phyloP scores from a whole-genome alignment of 1,140 invertebrate genomes.

The Drosophila trapezifrons region DNA sequence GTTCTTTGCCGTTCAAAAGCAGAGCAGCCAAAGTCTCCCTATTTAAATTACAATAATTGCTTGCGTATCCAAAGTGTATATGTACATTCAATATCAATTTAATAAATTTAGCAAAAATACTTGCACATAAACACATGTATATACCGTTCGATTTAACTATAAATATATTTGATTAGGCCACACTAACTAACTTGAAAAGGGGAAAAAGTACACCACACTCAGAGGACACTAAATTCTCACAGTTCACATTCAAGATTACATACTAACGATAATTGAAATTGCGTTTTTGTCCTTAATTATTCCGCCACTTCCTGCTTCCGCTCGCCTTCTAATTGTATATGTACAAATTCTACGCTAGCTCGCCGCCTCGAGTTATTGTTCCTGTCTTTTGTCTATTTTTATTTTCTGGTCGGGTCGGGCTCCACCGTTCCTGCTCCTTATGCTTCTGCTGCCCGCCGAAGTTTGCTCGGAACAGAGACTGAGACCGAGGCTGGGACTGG shows the following conservation, averaged over 20 bases:
- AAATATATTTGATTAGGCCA: slow-evolving; percentile 59
- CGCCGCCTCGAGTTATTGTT: slow-evolving; percentile 40
- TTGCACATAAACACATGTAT: slow-evolving; percentile 39
- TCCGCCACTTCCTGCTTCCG: slow-evolving; percentile 19
- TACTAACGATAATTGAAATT: slow-evolving; percentile 52
- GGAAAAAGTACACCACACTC: slow-evolving; percentile 47
- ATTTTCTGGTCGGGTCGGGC: slow-evolving; percentile 28
- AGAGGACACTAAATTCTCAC: slow-evolving; percentile 23
- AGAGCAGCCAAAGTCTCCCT: slow-evolving; percentile 1
- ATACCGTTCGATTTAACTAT: slow-evolving; percentile 25
- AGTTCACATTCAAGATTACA: slow-evolving; percentile 41
- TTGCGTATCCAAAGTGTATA: slow-evolving; percentile 28
- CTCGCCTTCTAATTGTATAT: slow-evolving; percentile 11
- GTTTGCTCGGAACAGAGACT: slow-evolving; percentile 26
- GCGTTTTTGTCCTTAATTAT: slow-evolving; percentile 30
- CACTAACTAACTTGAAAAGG: slow-evolving; percentile 65
- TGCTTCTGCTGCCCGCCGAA: slow-evolving; percentile 28
- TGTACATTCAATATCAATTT: slow-evolving; percentile 33
- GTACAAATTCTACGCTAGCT: slow-evolving; percentile 39
- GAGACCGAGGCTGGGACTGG: slow-evolving; percentile 9
- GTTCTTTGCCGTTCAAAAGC: slow-evolving; percentile 17
- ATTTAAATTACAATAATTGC: slow-evolving; percentile 35
- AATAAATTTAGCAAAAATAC: slow-evolving; percentile 67
- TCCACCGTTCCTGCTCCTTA: slow-evolving; percentile 18
- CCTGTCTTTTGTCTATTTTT: slow-evolving; percentile 42